Evolutionary conservation across 2,113 vertebrate genomes (phyloP).

Genomic region (Xenopus borealis): DNA sequence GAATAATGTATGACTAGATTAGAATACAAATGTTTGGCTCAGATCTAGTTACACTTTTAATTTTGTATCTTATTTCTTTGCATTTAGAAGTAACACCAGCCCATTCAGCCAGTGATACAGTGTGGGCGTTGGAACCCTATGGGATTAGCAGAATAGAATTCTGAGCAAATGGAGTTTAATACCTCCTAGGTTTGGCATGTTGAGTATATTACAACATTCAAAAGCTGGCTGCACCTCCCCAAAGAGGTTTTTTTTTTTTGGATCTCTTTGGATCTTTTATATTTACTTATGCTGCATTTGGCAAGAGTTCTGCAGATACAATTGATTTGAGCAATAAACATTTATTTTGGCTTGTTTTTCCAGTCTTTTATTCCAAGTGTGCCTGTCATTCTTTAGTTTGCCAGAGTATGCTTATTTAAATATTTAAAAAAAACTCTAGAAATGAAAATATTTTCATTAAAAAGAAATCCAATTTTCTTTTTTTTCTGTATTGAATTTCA

Average conservation of each 20-base stretch:
- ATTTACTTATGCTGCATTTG: slow-evolving; percentile 40
- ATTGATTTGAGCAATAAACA: slow-evolving; percentile 35
- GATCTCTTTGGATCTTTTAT: slow-evolving; percentile 23
- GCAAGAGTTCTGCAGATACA: slow-evolving; percentile 24
- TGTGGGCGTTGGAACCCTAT: slow-evolving; percentile 12
- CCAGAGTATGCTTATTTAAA: slow-evolving; percentile 9
- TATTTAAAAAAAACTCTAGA: neutral
- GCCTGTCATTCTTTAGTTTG: slow-evolving; percentile 10
- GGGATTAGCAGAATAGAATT: slow-evolving; percentile 18
- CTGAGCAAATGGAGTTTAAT: slow-evolving; percentile 23
- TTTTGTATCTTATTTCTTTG: neutral
- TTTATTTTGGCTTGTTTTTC: slow-evolving; percentile 34
- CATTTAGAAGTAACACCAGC: neutral
- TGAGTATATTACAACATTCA: slow-evolving; percentile 33
- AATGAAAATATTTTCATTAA: slow-evolving; percentile 3
- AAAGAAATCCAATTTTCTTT: neutral
- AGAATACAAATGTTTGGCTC: slow-evolving; percentile 12
- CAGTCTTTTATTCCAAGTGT: slow-evolving; percentile 11
- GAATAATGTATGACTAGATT: neutral
- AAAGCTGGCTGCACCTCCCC: slow-evolving; percentile 18
- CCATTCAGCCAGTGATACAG: neutral
- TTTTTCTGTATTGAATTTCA: slow-evolving; percentile 24
- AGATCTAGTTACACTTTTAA: neutral
- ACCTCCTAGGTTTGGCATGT: slow-evolving; percentile 36
- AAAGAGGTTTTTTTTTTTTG: slow-evolving; percentile 22